Base-by-base conservation (phyloP, 2,797 vertebrate genomes). In the Sebastes steindachneri region DNA sequence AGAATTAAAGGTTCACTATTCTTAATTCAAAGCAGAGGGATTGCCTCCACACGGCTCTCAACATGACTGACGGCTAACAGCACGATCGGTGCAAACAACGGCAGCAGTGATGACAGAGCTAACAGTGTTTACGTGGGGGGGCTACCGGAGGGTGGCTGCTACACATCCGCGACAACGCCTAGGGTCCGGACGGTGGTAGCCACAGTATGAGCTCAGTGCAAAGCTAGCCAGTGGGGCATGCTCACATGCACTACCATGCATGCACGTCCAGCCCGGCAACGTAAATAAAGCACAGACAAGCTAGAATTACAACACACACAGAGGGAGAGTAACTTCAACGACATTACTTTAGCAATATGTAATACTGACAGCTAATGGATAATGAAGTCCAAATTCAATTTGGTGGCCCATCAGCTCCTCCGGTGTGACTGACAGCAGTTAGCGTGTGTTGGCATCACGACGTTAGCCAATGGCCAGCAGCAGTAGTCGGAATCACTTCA, bases 321-420 rank as follows among this genome's bases (percentile, higher is more conserved):
- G 45, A 48, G 41, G 15, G 41, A 45, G 41, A 45, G 41, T 45
- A 45, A 17, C 15, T 41, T 41, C 37, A 41, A 15, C 37, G 37
- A 41, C 37, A 41, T 0, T 41, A 41, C 14, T 15, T 41, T 6
- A 41, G 37, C 37, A 41, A 41, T 41, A 41, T 15, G 37, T 41
- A 41, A 0, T 15, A 41, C 37, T 41, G 37, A 0, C 0, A 41
- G 14, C 37, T 41, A 41, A 41, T 41, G 14, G 37, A 41, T 41
- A 41, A 41, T 41, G 37, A 0, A 41, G 31, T 15, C 37, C 37
- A 41, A 41, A 41, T 41, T 41, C 12, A 41, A 41, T 0, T 15
- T 15, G 5, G 37, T 41, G 37, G 37, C 37, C 14, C 37, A 41
- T 41, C 37, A 41, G 37, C 37, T 41, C 14, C 14, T 41, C 14